Evolutionary conservation across 2,888 invertebrate genomes (phyloP).

Genomic region (Nephrotoma guestfalica): DNA sequence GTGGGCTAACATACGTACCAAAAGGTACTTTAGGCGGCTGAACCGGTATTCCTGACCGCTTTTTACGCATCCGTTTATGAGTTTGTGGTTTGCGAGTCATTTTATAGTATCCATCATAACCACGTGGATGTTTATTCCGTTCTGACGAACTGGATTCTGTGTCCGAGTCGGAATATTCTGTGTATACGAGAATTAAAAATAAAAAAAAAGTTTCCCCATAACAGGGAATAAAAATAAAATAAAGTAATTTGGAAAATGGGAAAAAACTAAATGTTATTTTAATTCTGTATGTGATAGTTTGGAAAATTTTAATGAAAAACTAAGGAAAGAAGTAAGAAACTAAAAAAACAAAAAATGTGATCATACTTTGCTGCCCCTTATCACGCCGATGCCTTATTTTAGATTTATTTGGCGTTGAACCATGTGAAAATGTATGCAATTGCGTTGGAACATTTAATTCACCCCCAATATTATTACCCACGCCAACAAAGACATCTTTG

Average conservation of each 20-base stretch:
- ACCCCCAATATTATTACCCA: constrained; percentile 37
- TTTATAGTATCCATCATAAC: constrained; percentile 45
- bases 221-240: constrained; percentile 8
- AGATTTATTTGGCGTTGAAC: constrained; percentile 44
- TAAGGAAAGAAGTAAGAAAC: background rate
- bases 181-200: constrained; percentile 13
- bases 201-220: constrained; percentile 8
- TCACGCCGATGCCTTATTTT: constrained; percentile 44
- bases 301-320: background rate
- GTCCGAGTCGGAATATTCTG: constrained; percentile 79
- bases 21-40: constrained; percentile 70
- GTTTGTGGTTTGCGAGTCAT: constrained; percentile 51
- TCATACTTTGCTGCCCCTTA: constrained; percentile 47
- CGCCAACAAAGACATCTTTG: constrained; percentile 42
- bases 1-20: constrained; percentile 49
- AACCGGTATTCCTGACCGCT: constrained; percentile 66
- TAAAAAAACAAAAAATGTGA: constrained; percentile 6
- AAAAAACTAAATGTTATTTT: background rate
- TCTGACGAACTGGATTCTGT: constrained; percentile 51
- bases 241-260: constrained; percentile 6
- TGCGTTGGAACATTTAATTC: constrained; percentile 15
- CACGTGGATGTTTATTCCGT: constrained; percentile 35
- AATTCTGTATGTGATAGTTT: background rate
- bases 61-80: constrained; percentile 57
- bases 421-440: constrained; percentile 49